Conservation (phyloP, 2,888 invertebrate genomes). For the Galerucella calmariensis region DNA sequence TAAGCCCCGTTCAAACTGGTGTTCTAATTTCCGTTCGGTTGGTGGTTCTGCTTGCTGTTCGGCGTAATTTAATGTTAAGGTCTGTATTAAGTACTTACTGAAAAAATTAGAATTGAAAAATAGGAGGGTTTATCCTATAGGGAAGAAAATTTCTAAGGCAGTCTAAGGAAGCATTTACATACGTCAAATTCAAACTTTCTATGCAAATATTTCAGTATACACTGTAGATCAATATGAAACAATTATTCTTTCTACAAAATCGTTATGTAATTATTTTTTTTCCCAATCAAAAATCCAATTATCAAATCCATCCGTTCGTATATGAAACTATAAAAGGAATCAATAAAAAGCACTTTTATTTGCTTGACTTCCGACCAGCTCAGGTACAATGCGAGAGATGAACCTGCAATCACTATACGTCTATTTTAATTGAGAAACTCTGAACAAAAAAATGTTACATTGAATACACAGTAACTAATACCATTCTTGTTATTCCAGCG, state of each 20-base stretch:
- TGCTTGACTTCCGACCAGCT: slow-evolving; percentile 7
- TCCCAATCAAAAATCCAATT: slow-evolving; percentile 42
- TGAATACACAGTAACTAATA: slow-evolving; percentile 4
- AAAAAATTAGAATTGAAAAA: no score
- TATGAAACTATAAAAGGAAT: slow-evolving; percentile 14
- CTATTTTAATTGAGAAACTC: slow-evolving; percentile 14
- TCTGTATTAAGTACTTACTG: no score
- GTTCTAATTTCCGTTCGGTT: no score
- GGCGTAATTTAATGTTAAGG: no score
- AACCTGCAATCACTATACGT: slow-evolving; percentile 7
- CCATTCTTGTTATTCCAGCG: not conserved
- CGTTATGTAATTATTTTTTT: slow-evolving; percentile 30
- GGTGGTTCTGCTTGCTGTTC: no score
- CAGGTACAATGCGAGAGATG: slow-evolving; percentile 14
- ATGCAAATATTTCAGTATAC: not conserved
- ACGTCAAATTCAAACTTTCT: no score
- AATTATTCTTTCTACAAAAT: not conserved
- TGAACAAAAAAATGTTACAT: not conserved
- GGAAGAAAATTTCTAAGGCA: no score
- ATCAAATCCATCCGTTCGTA: slow-evolving; percentile 33
- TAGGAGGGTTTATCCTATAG: no score
- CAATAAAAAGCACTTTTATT: slow-evolving; percentile 23
- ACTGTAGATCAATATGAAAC: not conserved
- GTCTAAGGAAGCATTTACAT: no score
- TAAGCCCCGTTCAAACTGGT: no score